Percentiles rank a stretch among this genome's conserved stretches.
Conservation (phyloP, 2,888 invertebrate genomes). For the Erebia epiphron region DNA sequence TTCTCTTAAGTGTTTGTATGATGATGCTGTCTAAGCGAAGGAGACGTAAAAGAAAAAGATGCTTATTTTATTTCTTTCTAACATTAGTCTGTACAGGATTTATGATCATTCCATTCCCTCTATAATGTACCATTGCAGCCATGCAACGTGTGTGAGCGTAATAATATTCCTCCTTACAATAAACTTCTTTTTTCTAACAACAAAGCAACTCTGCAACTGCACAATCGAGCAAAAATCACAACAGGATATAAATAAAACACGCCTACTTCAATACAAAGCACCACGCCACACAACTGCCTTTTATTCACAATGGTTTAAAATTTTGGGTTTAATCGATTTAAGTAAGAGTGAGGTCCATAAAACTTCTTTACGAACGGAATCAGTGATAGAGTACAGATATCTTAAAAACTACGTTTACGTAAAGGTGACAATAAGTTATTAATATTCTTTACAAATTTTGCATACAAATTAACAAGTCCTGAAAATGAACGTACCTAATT, state of each 20-base stretch:
- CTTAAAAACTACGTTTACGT: too few relatives aligned
- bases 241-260: conserved; percentile 73
- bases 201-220: conserved; percentile 35
- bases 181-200: conserved; percentile 23
- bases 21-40: too few relatives aligned
- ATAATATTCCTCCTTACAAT: conserved; percentile 11
- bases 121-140: neutral
- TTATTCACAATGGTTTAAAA: conserved; percentile 6
- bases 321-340: conserved; percentile 4
- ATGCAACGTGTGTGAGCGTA: conserved; percentile 7
- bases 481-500: conserved; percentile 1
- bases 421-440: neutral
- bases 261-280: conserved; percentile 58
- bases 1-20: too few relatives aligned
- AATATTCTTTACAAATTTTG: conserved; percentile 6
- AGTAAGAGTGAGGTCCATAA: conserved; percentile 4
- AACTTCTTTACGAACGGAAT: neutral
- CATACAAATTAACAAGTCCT: conserved; percentile 4
- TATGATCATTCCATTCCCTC: neutral
- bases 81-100: neutral
- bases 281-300: conserved; percentile 6
- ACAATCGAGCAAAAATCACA: conserved; percentile 68
- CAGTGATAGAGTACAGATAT: too few relatives aligned
- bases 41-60: too few relatives aligned
- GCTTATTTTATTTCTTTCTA: neutral